Evolutionary conservation across 2,888 invertebrate species (phyloP).

Genomic region (Emesis furor): DNA sequence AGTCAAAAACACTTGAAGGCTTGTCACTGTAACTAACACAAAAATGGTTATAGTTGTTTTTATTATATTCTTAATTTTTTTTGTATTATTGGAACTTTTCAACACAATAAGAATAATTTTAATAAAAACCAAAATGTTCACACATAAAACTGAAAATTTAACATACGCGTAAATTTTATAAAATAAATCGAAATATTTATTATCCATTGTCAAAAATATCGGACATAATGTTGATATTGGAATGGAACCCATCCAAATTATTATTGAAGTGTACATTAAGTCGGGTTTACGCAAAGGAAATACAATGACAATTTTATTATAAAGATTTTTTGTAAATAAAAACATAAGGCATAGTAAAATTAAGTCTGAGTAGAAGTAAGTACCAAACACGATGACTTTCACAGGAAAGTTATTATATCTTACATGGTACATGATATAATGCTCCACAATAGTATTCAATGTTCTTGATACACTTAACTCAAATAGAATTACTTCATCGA

Average conservation of each 20-base stretch:
- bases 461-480: conserved; percentile 5
- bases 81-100: neutral
- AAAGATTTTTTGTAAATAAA: conserved; percentile 6
- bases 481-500: conserved; percentile 1
- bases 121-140: neutral
- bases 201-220: neutral
- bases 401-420: neutral
- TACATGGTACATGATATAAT: conserved; percentile 6
- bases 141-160: neutral
- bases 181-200: neutral
- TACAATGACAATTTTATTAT: neutral
- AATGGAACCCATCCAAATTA: neutral
- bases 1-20: conserved; percentile 7
- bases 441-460: conserved; percentile 1
- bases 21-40: conserved; percentile 6
- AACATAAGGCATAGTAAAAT: conserved; percentile 9
- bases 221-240: neutral
- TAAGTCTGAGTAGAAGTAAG: neutral
- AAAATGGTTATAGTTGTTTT: conserved; percentile 6
- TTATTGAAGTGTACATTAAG: neutral
- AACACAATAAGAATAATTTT: neutral
- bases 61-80: neutral
- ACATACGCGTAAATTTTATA: conserved; percentile 5
- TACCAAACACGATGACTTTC: conserved; percentile 2
- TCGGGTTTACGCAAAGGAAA: neutral